Evolutionary conservation across 2,888 invertebrate species (phyloP).

Genomic region (Dendrolimus houi): DNA sequence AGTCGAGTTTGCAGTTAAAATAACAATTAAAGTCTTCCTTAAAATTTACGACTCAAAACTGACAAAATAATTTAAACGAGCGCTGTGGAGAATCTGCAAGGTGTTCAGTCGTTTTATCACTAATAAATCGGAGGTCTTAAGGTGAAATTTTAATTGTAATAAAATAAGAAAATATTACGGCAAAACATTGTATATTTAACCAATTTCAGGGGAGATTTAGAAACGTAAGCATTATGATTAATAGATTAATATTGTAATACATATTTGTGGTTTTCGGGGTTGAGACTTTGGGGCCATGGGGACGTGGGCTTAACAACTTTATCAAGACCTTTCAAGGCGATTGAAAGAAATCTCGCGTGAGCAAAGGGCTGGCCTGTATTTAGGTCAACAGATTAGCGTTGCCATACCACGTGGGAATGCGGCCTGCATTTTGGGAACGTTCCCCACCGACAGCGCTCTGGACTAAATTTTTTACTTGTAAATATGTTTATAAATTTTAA

Average conservation of each 20-base stretch:
- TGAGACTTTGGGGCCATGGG: no score
- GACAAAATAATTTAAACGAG: constrained; percentile 69
- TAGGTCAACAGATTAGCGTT: no score
- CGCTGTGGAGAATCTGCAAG: constrained; percentile 40
- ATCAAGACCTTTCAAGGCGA: no score
- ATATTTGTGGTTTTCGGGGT: no score
- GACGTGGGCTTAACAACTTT: no score
- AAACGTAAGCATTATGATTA: constrained; percentile 24
- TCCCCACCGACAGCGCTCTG: no score
- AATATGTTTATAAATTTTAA: no score
- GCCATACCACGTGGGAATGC: no score
- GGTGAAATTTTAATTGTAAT: constrained; percentile 71
- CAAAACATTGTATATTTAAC: constrained; percentile 63
- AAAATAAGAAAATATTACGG: constrained; percentile 62
- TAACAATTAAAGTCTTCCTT: constrained; percentile 73
- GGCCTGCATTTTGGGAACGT: no score
- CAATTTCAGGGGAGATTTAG: constrained; percentile 35
- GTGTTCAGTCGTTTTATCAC: constrained; percentile 52
- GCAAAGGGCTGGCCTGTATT: no score
- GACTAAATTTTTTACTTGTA: no score
- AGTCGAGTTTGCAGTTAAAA: constrained; percentile 74
- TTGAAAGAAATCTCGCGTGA: no score
- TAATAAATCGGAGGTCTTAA: constrained; percentile 44
- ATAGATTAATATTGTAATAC: constrained; percentile 20
- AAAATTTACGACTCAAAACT: constrained; percentile 73